Percentiles rank a stretch among this genome's conserved stretches.
phyloP scores from a whole-genome alignment of 2,888 invertebrate species.

The Chalcis sispes region DNA sequence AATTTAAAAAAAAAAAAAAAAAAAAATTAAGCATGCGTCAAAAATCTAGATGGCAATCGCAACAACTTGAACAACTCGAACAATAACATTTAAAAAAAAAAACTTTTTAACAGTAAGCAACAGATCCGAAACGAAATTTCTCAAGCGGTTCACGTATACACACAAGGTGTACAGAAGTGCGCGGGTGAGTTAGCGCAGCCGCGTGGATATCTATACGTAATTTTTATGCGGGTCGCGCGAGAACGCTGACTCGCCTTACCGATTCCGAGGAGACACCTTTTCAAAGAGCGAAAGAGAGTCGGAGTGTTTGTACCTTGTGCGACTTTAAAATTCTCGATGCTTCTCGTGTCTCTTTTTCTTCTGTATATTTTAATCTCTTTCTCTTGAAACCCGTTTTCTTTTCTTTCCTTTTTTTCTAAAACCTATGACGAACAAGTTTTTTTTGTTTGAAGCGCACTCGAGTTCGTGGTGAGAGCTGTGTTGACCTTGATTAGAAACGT shows the following conservation, averaged over 20 bases:
- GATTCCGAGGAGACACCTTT: slow-evolving; percentile 37
- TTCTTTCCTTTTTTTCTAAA: background rate
- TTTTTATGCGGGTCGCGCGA: slow-evolving; percentile 50
- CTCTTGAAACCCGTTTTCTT: slow-evolving; percentile 1
- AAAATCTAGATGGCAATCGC: too few relatives aligned
- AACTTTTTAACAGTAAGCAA: too few relatives aligned
- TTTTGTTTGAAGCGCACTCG: background rate
- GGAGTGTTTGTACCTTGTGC: slow-evolving; percentile 23
- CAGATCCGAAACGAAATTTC: slow-evolving; percentile 27
- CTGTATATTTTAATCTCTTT: too few relatives aligned
- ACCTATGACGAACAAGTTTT: background rate
- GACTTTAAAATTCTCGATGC: slow-evolving; percentile 37
- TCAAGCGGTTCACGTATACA: background rate
- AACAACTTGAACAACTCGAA: too few relatives aligned
- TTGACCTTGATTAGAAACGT: too few relatives aligned
- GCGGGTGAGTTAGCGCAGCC: background rate
- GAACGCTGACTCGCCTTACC: slow-evolving; percentile 36
- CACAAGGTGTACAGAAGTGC: background rate
- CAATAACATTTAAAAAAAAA: too few relatives aligned
- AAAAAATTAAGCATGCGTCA: too few relatives aligned
- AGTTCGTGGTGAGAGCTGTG: background rate
- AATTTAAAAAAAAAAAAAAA: too few relatives aligned
- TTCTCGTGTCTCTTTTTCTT: background rate
- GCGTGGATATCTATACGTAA: background rate
- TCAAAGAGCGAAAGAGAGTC: too few relatives aligned